These are phyloP conservation scores for Bujurquina vittata DNA, from an alignment of 2,113 vertebrate species.

Conservation along the genomic window DNA sequence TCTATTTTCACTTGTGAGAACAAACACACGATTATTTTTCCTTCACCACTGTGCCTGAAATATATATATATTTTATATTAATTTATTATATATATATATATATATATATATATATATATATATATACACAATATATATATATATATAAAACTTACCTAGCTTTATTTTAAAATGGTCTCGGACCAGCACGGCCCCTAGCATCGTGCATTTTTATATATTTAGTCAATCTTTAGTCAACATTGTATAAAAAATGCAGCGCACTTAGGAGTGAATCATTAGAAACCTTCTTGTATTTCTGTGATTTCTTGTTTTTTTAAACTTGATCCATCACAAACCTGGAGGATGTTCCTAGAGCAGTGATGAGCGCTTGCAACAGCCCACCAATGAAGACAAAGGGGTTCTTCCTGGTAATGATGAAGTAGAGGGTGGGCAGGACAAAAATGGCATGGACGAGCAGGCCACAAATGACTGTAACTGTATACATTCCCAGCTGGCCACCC, in stretches of 20 bases:
- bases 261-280: neutral
- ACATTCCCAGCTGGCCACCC: conserved; percentile 96
- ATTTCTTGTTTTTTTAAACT: neutral
- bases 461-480: conserved; percentile 91
- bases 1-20: too few species aligned
- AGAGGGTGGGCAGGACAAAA: conserved; percentile 90
- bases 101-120: too few species aligned
- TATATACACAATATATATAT: too few species aligned
- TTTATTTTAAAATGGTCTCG: neutral
- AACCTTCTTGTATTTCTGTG: neutral
- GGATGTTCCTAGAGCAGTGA: conserved; percentile 96
- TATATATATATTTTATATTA: too few species aligned
- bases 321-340: conserved; percentile 84
- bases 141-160: neutral
- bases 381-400: conserved; percentile 93
- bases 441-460: conserved; percentile 90
- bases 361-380: conserved; percentile 93
- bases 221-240: neutral
- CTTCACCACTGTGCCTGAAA: too few species aligned
- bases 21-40: too few species aligned
- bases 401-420: conserved; percentile 91
- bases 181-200: neutral
- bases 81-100: too few species aligned
- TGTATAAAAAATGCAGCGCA: neutral
- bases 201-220: neutral